These are phyloP conservation scores for Sapayoa aenigma DNA, from an alignment of 2,113 vertebrate genomes.

Conservation along the genomic window DNA sequence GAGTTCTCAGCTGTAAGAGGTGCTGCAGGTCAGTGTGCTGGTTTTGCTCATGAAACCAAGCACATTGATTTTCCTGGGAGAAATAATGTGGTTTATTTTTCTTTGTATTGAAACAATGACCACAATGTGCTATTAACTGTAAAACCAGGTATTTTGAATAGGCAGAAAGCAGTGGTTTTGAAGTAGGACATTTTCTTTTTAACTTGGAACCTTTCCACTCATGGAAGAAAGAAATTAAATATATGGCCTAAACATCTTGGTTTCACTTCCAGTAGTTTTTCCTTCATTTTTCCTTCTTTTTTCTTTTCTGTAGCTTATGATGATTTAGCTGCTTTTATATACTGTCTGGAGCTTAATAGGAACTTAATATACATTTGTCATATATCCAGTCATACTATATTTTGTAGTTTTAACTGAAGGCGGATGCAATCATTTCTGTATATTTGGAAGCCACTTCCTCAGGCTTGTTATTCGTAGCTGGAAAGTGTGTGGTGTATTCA, in stretches of 20 bases:
- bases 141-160: not conserved
- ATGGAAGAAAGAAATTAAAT: not conserved
- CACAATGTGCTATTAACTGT: not conserved
- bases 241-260: not conserved
- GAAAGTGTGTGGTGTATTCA: not conserved
- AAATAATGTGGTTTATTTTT: not conserved
- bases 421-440: not conserved
- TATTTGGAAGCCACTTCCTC: not conserved
- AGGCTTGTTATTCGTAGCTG: not conserved
- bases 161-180: not conserved
- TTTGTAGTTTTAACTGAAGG: not conserved
- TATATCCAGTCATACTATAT: not conserved
- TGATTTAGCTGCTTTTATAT: not conserved
- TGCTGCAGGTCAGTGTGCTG: not conserved
- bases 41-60: not conserved
- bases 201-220: not conserved
- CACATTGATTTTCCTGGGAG: not conserved
- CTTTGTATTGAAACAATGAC: not conserved
- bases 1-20: not conserved
- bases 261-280: not conserved
- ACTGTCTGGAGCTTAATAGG: not conserved
- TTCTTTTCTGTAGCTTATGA: not conserved
- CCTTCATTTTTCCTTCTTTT: not conserved
- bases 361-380: not conserved
- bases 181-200: not conserved